These are phyloP conservation scores for Netelia fuscicornis DNA, from an alignment of 2,888 invertebrate genomes.

Conservation along the genomic window DNA sequence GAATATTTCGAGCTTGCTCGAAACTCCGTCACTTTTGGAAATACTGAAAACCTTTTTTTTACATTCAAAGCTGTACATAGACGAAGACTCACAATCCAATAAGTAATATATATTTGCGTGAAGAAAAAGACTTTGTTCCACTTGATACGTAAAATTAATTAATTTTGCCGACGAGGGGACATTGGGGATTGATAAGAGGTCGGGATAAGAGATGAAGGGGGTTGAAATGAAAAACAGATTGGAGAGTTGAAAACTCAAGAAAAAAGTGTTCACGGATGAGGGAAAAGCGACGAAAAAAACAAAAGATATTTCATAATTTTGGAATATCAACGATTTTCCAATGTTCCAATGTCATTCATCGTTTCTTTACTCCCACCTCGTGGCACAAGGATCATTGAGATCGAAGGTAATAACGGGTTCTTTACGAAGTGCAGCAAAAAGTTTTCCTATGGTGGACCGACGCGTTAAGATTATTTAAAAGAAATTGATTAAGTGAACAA, in stretches of 20 bases:
- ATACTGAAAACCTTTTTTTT: constrained; percentile 37
- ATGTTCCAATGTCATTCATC: neutral
- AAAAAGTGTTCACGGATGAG: constrained; percentile 37
- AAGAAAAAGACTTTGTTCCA: constrained; percentile 37
- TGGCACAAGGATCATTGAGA: neutral
- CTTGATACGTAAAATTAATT: constrained; percentile 37
- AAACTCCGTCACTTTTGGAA: constrained; percentile 30
- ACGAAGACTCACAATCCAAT: constrained; percentile 11
- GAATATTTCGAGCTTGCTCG: neutral
- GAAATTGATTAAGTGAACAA: neutral
- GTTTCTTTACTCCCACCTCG: neutral
- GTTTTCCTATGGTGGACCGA: constrained; percentile 37
- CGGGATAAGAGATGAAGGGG: constrained; percentile 16
- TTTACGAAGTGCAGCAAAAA: neutral
- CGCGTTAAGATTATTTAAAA: constrained; percentile 14
- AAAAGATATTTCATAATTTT: constrained; percentile 2
- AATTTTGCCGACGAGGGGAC: constrained; percentile 67
- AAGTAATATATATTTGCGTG: constrained; percentile 41
- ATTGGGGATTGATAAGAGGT: constrained; percentile 64
- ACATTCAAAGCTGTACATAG: constrained; percentile 59
- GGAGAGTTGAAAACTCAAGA: neutral
- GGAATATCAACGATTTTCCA: constrained; percentile 2
- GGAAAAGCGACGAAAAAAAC: constrained; percentile 1
- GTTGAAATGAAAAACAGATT: neutral
- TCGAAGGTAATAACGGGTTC: neutral